Evolutionary conservation across 2,113 vertebrate species (phyloP), one percentile per base, ranked within the genome.

Genomic region (Leptosomus discolor): DNA sequence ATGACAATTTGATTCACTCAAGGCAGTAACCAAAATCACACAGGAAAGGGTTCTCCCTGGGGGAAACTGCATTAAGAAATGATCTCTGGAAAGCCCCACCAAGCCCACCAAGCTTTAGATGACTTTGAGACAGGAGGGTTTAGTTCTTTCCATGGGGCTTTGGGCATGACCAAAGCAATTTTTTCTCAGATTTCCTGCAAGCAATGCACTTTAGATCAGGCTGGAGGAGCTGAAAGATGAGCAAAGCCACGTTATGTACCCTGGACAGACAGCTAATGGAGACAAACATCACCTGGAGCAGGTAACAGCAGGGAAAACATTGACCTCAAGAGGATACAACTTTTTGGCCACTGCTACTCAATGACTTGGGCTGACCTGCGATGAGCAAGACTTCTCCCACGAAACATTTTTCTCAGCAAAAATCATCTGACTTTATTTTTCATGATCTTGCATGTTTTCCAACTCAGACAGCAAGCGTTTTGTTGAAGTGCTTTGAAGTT

Each of bases 271-370:
- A 58, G 26, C 32, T 58, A 8, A 19, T 8, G 50, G 64, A 22
- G 67, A 6, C 21, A 76, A 48, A 37, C 23, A 43, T 15, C 3
- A 7, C 5, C 56, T 34, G 71, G 61, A 51, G 67, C 57, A 71
- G 43, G 3, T 6, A 26, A 46, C 15, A 53, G 64, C 57, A 50
- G 54, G 32, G 80, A 36, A 54, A 88, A 16, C 36, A 12, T 30
- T 1, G 0, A 23, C 17, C 82, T 73, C 34, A 30, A 0, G 57
- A 41, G 9, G 8, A 39, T 21, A 41, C 0, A 1, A 13, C 48
- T 7, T 51, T 19, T 23, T 74, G 53, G 11, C 39, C 58, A 29
- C 32, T 36, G 26, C 43, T 26, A 58, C 61, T 39, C 53, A n/a
- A 39, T 43, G 70, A 11, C 19, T 84, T 21, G 77, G 26, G 81